These are phyloP conservation scores for Chloebia gouldiae DNA, from an alignment of 2,113 vertebrate genomes.

Conservation along the genomic window DNA sequence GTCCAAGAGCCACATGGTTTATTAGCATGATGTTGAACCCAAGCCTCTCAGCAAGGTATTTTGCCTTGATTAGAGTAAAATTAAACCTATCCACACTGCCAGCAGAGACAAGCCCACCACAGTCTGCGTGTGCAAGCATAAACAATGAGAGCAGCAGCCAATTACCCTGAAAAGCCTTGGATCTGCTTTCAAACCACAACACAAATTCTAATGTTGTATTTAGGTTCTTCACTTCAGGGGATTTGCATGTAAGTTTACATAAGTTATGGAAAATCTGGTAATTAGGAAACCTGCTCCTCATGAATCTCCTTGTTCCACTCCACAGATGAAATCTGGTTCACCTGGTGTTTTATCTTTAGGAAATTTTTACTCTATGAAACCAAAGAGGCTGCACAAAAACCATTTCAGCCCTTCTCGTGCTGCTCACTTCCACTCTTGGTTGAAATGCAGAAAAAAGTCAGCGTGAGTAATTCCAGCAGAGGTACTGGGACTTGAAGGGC, in stretches of 20 bases:
- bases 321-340: not conserved
- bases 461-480: not conserved
- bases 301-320: not conserved
- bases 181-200: not conserved
- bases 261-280: not conserved
- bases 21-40: conserved; percentile 7
- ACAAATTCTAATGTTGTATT: not conserved
- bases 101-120: not conserved
- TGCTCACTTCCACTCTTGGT: not conserved
- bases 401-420: not conserved
- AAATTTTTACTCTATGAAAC: not conserved
- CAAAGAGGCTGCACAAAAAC: not conserved
- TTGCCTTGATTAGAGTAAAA: conserved; percentile 6
- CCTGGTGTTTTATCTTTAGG: not conserved
- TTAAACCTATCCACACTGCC: not conserved
- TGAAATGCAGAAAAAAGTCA: not conserved
- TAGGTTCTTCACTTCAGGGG: not conserved
- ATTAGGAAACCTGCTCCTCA: not conserved
- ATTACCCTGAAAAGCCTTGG: not conserved
- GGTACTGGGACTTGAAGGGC: no score
- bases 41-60: conserved; percentile 1
- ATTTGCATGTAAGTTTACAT: not conserved
- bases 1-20: conserved; percentile 3
- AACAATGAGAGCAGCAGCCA: not conserved
- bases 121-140: not conserved